Conservation (phyloP, 2,113 vertebrate genomes). For the Ailuropoda melanoleuca region DNA sequence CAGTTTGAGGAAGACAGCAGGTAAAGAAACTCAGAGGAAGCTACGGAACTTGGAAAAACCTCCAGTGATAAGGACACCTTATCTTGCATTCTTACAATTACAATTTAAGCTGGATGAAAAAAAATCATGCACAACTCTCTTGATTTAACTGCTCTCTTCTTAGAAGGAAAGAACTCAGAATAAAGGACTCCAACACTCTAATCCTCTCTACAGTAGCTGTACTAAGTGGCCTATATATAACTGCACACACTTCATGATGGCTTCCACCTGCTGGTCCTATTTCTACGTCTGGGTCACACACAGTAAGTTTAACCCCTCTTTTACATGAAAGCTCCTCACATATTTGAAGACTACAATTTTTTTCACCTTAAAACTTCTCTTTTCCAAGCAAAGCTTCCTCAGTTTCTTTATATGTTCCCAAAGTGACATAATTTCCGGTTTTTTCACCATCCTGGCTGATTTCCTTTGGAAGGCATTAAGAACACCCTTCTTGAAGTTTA, state of each 20-base stretch:
- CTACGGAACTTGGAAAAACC: background rate
- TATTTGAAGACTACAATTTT: conserved; percentile 19
- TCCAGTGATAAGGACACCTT: background rate
- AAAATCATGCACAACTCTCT: background rate
- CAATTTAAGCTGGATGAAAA: conserved; percentile 19
- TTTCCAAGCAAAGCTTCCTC: conserved; percentile 32
- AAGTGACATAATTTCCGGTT: conserved; percentile 25
- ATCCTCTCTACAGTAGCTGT: background rate
- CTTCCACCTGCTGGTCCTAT: background rate
- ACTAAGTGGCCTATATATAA: background rate
- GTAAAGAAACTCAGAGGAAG: conserved; percentile 16
- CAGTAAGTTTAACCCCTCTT: background rate
- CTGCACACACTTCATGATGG: background rate
- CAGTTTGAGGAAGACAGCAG: background rate
- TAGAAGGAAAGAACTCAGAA: background rate
- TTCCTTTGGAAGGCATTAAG: background rate
- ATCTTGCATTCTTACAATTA: background rate
- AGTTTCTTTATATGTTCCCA: background rate
- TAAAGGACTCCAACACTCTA: conserved; percentile 10
- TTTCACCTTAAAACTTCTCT: conserved; percentile 27
- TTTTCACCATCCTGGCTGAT: background rate
- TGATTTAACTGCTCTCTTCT: background rate
- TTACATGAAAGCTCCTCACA: background rate
- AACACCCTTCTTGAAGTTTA: conserved; percentile 22
- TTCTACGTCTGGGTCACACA: background rate